These are phyloP conservation scores for Phthorimaea operculella DNA, from an alignment of 1,140 invertebrate species.

Conservation along the genomic window DNA sequence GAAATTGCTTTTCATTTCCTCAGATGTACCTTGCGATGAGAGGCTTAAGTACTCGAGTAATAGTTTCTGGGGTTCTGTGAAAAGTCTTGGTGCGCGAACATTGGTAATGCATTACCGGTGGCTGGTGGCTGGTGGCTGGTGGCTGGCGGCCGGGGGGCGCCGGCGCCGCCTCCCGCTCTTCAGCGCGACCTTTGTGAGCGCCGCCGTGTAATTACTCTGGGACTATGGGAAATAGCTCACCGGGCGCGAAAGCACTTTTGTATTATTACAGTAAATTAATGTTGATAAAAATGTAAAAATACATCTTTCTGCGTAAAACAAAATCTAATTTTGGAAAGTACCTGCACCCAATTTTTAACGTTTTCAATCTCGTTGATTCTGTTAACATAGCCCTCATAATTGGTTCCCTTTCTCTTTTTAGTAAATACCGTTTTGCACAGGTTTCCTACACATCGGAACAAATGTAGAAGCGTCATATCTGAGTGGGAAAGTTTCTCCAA, in stretches of 20 bases:
- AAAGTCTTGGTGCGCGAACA: constrained; percentile 6
- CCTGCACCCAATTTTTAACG: background rate
- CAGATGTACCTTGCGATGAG: background rate
- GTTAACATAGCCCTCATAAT: background rate
- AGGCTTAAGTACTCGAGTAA: background rate
- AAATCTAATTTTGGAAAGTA: constrained; percentile 1
- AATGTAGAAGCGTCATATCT: constrained; percentile 30
- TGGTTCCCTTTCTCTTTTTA: too few species aligned
- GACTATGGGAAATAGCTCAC: constrained; percentile 60
- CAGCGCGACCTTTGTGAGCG: constrained; percentile 42
- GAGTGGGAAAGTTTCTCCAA: constrained; percentile 40
- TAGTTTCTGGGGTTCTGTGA: background rate
- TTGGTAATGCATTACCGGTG: constrained; percentile 13
- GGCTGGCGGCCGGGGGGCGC: background rate
- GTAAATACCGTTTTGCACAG: too few species aligned
- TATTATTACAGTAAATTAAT: constrained; percentile 55
- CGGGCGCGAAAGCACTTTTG: constrained; percentile 48
- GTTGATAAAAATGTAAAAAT: constrained; percentile 35
- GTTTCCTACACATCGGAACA: background rate
- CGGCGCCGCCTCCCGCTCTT: constrained; percentile 20
- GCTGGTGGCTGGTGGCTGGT: background rate
- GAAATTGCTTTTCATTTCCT: too few species aligned
- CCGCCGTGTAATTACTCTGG: constrained; percentile 58
- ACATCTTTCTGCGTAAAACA: constrained; percentile 12
- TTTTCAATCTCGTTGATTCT: background rate